Evolutionary conservation across 1,140 invertebrate species (phyloP).

Genomic region (Eriocheir sinensis): DNA sequence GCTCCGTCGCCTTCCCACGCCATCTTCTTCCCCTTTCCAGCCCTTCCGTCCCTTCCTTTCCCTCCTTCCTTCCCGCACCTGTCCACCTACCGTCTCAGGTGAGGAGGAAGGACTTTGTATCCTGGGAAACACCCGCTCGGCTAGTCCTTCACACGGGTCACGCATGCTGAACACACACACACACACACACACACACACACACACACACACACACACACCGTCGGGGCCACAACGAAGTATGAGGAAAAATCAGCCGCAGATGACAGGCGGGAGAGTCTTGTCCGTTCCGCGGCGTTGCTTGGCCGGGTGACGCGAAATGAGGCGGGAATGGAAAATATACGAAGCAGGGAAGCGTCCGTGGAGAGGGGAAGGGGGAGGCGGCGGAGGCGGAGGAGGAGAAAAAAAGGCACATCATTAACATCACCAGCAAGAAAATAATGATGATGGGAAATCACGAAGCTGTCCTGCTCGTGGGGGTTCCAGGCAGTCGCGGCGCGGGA

Average conservation of each 20-base stretch:
- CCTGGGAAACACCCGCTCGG: not conserved
- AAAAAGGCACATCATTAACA: not conserved
- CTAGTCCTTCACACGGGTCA: not conserved
- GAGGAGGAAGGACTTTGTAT: not conserved
- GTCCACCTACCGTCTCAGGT: not conserved
- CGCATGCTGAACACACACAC: slow-evolving; percentile 38
- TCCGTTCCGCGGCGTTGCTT: not conserved
- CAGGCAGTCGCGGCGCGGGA: not conserved
- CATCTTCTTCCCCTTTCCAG: not conserved
- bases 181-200: slow-evolving; percentile 48
- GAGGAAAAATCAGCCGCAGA: slow-evolving; percentile 22
- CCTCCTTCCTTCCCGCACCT: not conserved
- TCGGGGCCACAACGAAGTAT: slow-evolving; percentile 11
- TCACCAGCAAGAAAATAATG: not conserved
- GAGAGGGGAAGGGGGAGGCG: too few relatives aligned
- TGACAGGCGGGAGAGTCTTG: slow-evolving; percentile 19
- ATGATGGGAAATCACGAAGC: not conserved
- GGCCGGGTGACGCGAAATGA: not conserved
- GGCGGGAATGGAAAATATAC: slow-evolving; percentile 6
- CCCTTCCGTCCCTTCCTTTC: not conserved
- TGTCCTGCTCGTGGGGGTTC: too few relatives aligned
- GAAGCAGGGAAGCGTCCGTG: not conserved
- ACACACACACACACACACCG: slow-evolving; percentile 41
- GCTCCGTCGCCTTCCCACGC: not conserved
- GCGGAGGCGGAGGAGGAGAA: not conserved